These are phyloP conservation scores for Eubasilissa splendida DNA, from an alignment of 2,888 invertebrate genomes.

Conservation along the genomic window DNA sequence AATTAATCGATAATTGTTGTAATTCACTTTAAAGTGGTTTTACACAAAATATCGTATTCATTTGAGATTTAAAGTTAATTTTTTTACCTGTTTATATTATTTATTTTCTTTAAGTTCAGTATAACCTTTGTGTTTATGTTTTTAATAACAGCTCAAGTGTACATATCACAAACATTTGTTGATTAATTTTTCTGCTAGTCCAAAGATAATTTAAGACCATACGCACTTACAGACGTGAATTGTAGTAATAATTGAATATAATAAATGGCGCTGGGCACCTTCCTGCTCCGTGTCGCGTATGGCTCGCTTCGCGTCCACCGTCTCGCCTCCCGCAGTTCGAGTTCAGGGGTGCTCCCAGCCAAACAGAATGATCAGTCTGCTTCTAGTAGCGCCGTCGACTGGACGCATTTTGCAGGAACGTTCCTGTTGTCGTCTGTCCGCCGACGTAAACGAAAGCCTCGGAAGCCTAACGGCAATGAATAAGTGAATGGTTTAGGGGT, in stretches of 20 bases:
- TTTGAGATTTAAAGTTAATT: too few species aligned
- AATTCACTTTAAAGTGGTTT: too few species aligned
- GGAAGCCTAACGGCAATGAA: background rate
- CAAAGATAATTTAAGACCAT: too few species aligned
- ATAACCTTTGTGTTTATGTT: too few species aligned
- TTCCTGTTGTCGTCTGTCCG: constrained; percentile 1
- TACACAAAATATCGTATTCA: too few species aligned
- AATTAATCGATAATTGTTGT: too few species aligned
- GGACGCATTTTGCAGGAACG: background rate
- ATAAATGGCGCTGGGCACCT: background rate
- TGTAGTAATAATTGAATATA: background rate
- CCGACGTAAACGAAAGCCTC: constrained; percentile 9
- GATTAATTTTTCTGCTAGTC: too few species aligned
- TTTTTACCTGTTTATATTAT: too few species aligned
- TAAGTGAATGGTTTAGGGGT: constrained; percentile 25
- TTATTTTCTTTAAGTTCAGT: too few species aligned
- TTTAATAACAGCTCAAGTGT: too few species aligned
- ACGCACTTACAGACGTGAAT: background rate
- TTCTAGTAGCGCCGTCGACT: background rate
- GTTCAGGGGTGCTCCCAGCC: constrained; percentile 21
- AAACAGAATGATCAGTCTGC: constrained; percentile 20
- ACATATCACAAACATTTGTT: too few species aligned
- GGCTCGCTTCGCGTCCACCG: background rate
- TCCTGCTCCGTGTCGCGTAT: background rate
- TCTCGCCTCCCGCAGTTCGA: background rate